Evolutionary conservation across 2,113 vertebrate species (phyloP), one percentile per base, ranked within the genome.

Genomic region (Struthidea cinerea): DNA sequence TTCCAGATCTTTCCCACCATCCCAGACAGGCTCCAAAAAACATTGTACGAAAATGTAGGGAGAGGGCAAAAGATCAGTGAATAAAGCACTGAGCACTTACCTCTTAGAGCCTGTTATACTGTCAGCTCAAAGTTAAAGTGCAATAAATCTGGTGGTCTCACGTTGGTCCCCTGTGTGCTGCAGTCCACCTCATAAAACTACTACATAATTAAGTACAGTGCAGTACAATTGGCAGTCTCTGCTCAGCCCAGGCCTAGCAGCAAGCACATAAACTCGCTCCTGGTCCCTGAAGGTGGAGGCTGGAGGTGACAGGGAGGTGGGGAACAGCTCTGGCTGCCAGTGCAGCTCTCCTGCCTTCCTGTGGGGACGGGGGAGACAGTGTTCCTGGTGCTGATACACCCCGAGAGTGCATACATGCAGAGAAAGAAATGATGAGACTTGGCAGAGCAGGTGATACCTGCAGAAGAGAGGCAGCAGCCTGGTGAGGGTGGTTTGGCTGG

Each of bases 161-260:
- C 41, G 82, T 94, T 91, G 94, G 96, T 95, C 97, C 94, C 97
- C 69, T 12, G 93, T 95, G 96, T 56, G 96, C 94, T 95, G 95
- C 98, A 93, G 56, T 93, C 95, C 97, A 97, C 97, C 97, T 98
- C 97, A 97, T 98, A 98, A 98, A 98, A 98, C 97, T 97, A 93
- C 97, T 97, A 98, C 94, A 97, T 98, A 97, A 98, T 98, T 97
- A 98, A 98, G 95, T 97, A 89, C 85, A 85, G 97, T 64, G 69
- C 87, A 93, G 95, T 76, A 94, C 87, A 94, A 94, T 95, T 94
- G 96, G 95, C 96, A 96, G 91, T 65, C 96, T 98, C 89, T 97
- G 89, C 95, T 97, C 91, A 89, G 91, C 89, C 59, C 85, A 94
- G 91, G 74, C 87, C 87, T 39, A 92, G 90, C 85, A 71, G 46